Percentiles rank a stretch among this genome's conserved stretches.
phyloP scores from a whole-genome alignment of 1,140 invertebrate species.

The Drosophila miranda region DNA sequence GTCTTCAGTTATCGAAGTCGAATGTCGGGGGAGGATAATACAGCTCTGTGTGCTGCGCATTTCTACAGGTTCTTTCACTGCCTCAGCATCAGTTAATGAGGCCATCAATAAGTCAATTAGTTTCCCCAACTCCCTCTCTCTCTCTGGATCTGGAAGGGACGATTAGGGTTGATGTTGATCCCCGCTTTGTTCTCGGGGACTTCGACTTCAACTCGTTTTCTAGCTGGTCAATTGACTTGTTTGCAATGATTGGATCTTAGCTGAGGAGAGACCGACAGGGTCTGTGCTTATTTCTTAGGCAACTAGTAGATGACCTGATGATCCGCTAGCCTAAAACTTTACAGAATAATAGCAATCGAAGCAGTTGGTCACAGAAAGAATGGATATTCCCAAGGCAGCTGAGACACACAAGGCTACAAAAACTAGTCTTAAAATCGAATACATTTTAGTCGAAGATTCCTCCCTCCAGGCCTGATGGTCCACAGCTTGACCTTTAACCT shows the following conservation, averaged over 20 bases:
- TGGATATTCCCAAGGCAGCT: too few relatives aligned
- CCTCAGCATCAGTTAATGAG: conserved; percentile 60
- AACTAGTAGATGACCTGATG: conserved; percentile 4
- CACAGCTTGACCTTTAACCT: conserved; percentile 20
- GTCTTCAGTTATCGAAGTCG: not conserved
- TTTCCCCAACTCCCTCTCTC: conserved; percentile 32
- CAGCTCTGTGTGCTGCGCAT: conserved; percentile 25
- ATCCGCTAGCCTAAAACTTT: too few relatives aligned
- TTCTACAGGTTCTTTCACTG: conserved; percentile 35
- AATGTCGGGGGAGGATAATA: not conserved
- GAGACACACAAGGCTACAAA: too few relatives aligned
- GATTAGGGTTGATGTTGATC: conserved; percentile 35
- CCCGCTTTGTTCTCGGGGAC: conserved; percentile 12
- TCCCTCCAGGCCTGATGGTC: not conserved
- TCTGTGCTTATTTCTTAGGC: conserved; percentile 8
- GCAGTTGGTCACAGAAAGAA: too few relatives aligned
- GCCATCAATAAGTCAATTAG: conserved; percentile 77
- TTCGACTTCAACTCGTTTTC: conserved; percentile 23
- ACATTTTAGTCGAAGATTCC: too few relatives aligned
- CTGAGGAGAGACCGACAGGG: not conserved
- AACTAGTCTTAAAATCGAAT: too few relatives aligned
- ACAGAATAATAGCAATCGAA: too few relatives aligned
- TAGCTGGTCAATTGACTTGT: conserved; percentile 36
- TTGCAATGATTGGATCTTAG: conserved; percentile 4
- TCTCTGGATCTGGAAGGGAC: not conserved